Base-by-base conservation (phyloP, 1,140 invertebrate genomes). In the Drosophila nikananu region DNA sequence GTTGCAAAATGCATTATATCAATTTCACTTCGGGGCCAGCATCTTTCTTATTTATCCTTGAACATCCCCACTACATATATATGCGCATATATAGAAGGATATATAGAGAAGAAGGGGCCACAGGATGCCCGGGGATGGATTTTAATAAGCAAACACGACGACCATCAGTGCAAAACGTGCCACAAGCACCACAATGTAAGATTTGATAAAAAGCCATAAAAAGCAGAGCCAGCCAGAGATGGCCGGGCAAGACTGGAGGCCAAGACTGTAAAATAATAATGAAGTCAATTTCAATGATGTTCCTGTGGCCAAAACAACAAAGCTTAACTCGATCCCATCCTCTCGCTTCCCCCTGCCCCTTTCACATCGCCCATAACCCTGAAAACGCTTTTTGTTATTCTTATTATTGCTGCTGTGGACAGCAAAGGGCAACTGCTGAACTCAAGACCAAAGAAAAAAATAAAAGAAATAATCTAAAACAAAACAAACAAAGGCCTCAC, bases 231-330 rank as follows among this genome's bases (percentile, higher is more conserved):
- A 76, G 17, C 72, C 25, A 62, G 23, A 42, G 48, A 46, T 54
- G 23, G 61, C 49, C 63, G 46, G 41, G 21, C 59, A 49, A 37
- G 81, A 75, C 80, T 86, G 60, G 67, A 64, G 74, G 75, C 49
- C 57, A 73, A 70, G 75, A 89, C 65, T 73, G 83, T 87, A 77
- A 81, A 89, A 87, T 81, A 89, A 87, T 89, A 87, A 87, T 89
- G 80, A 87, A 87, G 83, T 89, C 83, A 89, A 87, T 89, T 87
- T 87, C 81, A 87, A 87, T 87, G 83, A 79, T 70, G 62, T 54
- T 86, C 54, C 51, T 82, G 62, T 64, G 60, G 60, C 75, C 58
- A 71, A 60, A 60, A 57, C 58, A 62, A 58, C 64, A 77, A 49
- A 71, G 63, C 67, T 68, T 68, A 71, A 71, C 67, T 71, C 63